Evolutionary conservation across 2,113 vertebrate species (phyloP).

Genomic region (Chionodraco myersi): DNA sequence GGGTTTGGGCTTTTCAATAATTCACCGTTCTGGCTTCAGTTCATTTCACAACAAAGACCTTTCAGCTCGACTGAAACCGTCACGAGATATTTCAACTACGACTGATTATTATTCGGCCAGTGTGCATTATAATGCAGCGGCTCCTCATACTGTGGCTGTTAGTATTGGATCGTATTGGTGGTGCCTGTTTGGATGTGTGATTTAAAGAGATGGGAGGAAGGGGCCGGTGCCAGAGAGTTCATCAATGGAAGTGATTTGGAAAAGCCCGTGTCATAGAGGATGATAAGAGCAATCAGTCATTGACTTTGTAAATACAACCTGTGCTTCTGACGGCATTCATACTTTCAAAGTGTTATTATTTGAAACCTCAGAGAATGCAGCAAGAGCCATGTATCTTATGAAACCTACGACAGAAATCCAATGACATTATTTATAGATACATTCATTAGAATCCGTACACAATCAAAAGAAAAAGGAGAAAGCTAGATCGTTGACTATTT

Average conservation of each 20-base stretch:
- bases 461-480: too few species aligned
- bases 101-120: slow-evolving; percentile 11
- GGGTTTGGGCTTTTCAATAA: slow-evolving; percentile 47
- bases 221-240: neutral
- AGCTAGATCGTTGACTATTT: neutral
- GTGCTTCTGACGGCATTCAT: neutral
- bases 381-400: too few species aligned
- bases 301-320: neutral
- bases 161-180: slow-evolving; percentile 6
- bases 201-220: neutral
- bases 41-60: slow-evolving; percentile 33
- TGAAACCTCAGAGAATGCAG: neutral
- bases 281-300: neutral
- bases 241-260: slow-evolving; percentile 1
- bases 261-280: neutral
- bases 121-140: slow-evolving; percentile 21
- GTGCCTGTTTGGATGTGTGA: neutral
- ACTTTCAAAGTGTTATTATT: neutral
- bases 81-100: slow-evolving; percentile 18
- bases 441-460: neutral
- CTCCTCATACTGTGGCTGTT: slow-evolving; percentile 2
- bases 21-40: slow-evolving; percentile 30
- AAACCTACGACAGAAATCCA: too few species aligned
- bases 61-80: slow-evolving; percentile 13
- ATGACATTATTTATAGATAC: too few species aligned